Percentiles rank a stretch among this genome's conserved stretches.
Evolutionary conservation across 1,140 invertebrate genomes (phyloP).

Genomic region (Cylas formicarius): DNA sequence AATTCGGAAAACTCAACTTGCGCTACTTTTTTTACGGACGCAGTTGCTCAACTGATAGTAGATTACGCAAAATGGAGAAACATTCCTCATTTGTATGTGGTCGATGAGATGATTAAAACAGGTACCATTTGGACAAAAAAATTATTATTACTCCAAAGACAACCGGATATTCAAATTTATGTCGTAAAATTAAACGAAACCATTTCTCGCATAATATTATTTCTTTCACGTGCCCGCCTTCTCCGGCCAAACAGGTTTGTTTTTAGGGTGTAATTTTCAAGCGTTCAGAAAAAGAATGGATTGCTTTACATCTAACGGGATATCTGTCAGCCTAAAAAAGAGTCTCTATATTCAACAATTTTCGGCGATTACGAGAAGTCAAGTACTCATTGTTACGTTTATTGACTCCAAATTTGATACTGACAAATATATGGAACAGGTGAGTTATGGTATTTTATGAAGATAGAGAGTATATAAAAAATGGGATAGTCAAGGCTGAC

Average conservation of each 20-base stretch:
- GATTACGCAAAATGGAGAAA: slow-evolving; percentile 15
- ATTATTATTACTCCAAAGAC: no score
- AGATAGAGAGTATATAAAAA: no score
- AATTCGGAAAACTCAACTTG: slow-evolving; percentile 12
- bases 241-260: slow-evolving; percentile 1
- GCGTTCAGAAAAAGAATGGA: background rate
- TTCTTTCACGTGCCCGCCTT: no score
- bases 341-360: background rate
- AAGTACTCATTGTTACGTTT: background rate
- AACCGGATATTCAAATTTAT: no score
- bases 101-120: slow-evolving; percentile 12
- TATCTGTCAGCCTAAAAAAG: background rate
- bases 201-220: no score
- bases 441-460: no score
- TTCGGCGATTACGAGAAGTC: background rate
- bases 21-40: slow-evolving; percentile 7
- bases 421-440: background rate
- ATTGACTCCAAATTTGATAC: background rate
- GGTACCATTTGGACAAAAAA: no score
- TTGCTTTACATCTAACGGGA: background rate
- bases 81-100: slow-evolving; percentile 4
- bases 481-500: no score
- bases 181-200: no score
- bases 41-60: slow-evolving; percentile 11
- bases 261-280: background rate